These are phyloP conservation scores for Centropristis striata DNA, from an alignment of 2,113 vertebrate genomes.

Conservation along the genomic window DNA sequence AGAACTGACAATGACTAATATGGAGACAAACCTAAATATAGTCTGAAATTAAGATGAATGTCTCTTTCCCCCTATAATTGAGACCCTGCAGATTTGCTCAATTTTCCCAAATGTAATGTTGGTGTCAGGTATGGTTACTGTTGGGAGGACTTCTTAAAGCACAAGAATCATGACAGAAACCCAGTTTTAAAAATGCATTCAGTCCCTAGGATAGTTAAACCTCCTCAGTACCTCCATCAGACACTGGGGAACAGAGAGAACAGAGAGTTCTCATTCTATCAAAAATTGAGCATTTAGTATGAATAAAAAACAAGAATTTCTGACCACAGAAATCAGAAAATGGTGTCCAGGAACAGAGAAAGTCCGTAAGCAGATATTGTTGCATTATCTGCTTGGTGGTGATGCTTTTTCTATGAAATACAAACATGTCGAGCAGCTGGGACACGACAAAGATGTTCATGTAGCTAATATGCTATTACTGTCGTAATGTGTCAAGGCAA, in stretches of 20 bases:
- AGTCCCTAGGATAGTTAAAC: not conserved
- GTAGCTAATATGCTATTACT: too few relatives aligned
- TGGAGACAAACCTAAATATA: not conserved
- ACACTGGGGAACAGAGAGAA: not conserved
- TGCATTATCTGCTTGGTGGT: too few relatives aligned
- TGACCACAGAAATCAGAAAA: too few relatives aligned
- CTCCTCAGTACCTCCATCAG: not conserved
- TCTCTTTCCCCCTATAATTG: conserved; percentile 3
- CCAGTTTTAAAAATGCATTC: not conserved
- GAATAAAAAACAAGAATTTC: too few relatives aligned
- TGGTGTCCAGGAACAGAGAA: too few relatives aligned
- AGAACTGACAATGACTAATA: not conserved
- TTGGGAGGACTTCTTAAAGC: not conserved
- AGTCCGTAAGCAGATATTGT: too few relatives aligned
- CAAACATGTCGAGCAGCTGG: too few relatives aligned
- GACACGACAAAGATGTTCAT: too few relatives aligned
- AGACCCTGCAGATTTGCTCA: conserved; percentile 20
- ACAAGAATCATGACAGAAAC: not conserved
- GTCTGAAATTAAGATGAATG: not conserved
- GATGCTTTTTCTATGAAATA: too few relatives aligned
- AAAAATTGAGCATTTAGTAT: too few relatives aligned
- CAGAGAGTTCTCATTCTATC: too few relatives aligned
- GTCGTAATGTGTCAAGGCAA: too few relatives aligned
- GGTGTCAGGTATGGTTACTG: conserved; percentile 4
- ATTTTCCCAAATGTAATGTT: not conserved